Evolutionary conservation across 2,888 invertebrate genomes (phyloP).

Genomic region (Parelbella ahira): DNA sequence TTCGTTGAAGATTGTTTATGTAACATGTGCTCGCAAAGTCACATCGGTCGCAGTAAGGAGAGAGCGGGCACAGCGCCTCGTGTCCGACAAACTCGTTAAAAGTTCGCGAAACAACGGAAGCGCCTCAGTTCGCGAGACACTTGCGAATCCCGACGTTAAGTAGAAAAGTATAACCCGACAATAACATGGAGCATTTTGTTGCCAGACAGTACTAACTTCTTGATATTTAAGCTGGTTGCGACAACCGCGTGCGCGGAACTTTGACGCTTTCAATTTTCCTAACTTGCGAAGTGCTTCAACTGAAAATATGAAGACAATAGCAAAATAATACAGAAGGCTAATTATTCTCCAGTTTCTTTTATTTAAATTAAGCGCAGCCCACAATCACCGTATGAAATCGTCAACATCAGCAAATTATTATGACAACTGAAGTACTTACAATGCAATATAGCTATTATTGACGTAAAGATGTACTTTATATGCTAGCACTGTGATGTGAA

Average conservation of each 20-base stretch:
- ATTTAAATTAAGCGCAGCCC: too few relatives aligned
- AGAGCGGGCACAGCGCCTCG: conserved; percentile 47
- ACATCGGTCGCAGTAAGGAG: conserved; percentile 45
- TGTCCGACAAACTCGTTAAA: conserved; percentile 80
- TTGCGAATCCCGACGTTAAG: conserved; percentile 71
- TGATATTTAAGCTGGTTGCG: conserved; percentile 53
- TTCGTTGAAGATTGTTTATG: conserved; percentile 37
- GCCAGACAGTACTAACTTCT: conserved; percentile 50
- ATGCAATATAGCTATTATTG: too few relatives aligned
- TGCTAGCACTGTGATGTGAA: too few relatives aligned
- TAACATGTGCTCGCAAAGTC: conserved; percentile 52
- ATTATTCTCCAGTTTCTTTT: too few relatives aligned
- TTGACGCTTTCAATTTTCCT: conserved; percentile 24
- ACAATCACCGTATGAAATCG: too few relatives aligned
- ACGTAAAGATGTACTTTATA: too few relatives aligned
- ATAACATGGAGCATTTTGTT: conserved; percentile 67
- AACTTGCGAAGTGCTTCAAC: conserved; percentile 16
- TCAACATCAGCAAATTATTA: too few relatives aligned
- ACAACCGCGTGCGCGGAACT: conserved; percentile 15
- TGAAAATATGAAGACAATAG: neutral
- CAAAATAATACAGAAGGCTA: too few relatives aligned
- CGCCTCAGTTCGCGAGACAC: conserved; percentile 68
- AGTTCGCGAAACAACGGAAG: conserved; percentile 74
- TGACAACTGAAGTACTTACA: too few relatives aligned
- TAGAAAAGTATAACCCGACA: conserved; percentile 72